Evolutionary conservation across 2,797 vertebrate genomes (phyloP), one percentile per base, ranked within the genome.

Genomic region (Clamator glandarius): DNA sequence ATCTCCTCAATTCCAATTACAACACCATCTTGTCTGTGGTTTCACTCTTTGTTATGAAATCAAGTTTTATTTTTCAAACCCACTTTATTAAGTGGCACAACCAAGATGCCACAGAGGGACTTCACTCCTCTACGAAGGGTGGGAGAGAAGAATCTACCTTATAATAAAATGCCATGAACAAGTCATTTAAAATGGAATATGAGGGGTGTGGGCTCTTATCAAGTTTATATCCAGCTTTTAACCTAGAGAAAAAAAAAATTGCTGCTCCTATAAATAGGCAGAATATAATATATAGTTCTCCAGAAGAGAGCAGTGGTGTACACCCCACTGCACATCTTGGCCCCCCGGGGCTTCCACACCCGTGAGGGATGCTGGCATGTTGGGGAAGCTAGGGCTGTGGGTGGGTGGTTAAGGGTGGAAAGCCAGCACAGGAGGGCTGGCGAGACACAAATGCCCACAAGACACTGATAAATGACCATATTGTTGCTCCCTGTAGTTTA

Each of bases 261-360:
- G 1, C 46, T 36, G 44, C 20, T 94, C 25, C 41, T 69, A 5
- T 76, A 70, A 84, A 87, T 31, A 61, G 70, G 64, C 23, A 58
- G 46, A 87, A 91, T 66, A 76, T 6, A 39, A 14, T 54, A n/a
- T 19, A 6, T 31, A 46, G 42, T 51, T 67, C 94, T 93, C 94
- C 96, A 96, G 94, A 94, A 96, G 95, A 81, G 95, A 96, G 96
- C 96, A 95, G 95, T 93, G 95, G 72, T 93, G 95, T 5, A 1
- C 81, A 5, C 33, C 68, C 1, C 2, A 15, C 68, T 0, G 58
- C 7, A 5, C 78, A 77, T 67, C 83, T 44, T 44, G 33, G 3
- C 46, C 86, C 86, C 59, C 14, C 17, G 64, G 28, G 54, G 21
- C 19, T 28, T 25, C 42, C 36, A 54, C 1, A 3, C 62, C 67